Evolutionary conservation across 2,797 vertebrate species (phyloP), one percentile per base, ranked within the genome.

Genomic region (Galago senegalensis): DNA sequence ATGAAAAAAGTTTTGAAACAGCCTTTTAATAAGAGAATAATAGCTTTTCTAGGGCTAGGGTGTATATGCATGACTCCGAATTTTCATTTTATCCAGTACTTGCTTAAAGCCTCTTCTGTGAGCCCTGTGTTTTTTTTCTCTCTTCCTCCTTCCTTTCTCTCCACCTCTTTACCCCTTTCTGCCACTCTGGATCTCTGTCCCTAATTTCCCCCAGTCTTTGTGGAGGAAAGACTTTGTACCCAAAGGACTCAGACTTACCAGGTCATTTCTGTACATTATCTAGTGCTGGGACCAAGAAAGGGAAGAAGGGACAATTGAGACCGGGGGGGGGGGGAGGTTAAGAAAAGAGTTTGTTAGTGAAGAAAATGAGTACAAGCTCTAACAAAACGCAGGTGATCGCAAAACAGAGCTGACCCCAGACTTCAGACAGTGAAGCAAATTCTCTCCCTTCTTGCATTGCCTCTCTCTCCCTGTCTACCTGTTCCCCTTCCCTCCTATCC

Each of bases 81-180:
- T 37, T 91, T 93, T 87, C 49, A 77, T 29, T 82, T 94, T 37
- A 82, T 43, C 29, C 14, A 56, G 7, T 65, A 73, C 70, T 94
- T 89, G 53, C 67, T 83, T 86, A 87, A 83, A 29, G 49, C 23
- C 37, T 77, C 73, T 65, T 88, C 37, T 73, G 27, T 73, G 49
- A 91, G 25, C 79, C 37, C 11, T 31, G 25, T 65, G 14, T 2
- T 25, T 67, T 83, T 76, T 76, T 91, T 29, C 34, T 88, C 34
- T 70, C 53, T 9, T 92, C 60, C 80, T 84, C 67, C 18, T 76
- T 93, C 12, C 7, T 4, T 69, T 84, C 40, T 58, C 29, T 20
- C 63, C 29, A 76, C 29, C 25, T 73, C 70, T 93, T 40, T 27
- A 16, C 21, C n/a, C 12, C 10, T 63, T 86, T 53, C 25, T 82